These are phyloP conservation scores for Gallirallus australis DNA, from an alignment of 2,797 vertebrate species.

Conservation along the genomic window DNA sequence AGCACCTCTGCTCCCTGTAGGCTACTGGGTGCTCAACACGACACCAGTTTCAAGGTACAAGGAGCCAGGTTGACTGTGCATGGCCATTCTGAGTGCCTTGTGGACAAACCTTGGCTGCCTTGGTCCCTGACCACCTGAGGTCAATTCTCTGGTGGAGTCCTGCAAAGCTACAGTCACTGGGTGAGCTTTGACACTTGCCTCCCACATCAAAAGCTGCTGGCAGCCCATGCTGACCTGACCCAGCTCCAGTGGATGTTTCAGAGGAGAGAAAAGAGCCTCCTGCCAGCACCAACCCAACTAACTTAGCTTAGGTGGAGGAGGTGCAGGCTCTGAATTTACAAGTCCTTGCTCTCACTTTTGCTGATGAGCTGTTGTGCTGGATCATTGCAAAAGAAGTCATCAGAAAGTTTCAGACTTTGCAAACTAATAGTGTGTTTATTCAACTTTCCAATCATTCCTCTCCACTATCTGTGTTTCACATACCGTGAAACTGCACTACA, in stretches of 20 bases:
- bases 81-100: neutral
- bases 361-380: slow-evolving; percentile 26
- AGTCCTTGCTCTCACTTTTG: neutral
- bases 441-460: slow-evolving; percentile 81
- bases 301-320: neutral
- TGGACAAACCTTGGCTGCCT: neutral
- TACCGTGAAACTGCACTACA: slow-evolving; percentile 78
- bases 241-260: neutral
- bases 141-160: neutral
- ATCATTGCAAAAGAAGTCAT: slow-evolving; percentile 75
- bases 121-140: neutral
- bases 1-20: neutral
- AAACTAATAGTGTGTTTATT: slow-evolving; percentile 83
- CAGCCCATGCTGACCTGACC: neutral
- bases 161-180: neutral
- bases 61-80: neutral
- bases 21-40: neutral
- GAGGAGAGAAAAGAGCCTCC: neutral
- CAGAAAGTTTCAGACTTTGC: slow-evolving; percentile 79
- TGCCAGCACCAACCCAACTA: neutral
- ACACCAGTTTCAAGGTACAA: neutral
- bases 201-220: neutral
- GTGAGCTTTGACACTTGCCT: neutral
- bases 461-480: slow-evolving; percentile 82
- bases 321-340: neutral